Evolutionary conservation across 2,888 invertebrate species (phyloP).

Genomic region (Apamea epomidion): DNA sequence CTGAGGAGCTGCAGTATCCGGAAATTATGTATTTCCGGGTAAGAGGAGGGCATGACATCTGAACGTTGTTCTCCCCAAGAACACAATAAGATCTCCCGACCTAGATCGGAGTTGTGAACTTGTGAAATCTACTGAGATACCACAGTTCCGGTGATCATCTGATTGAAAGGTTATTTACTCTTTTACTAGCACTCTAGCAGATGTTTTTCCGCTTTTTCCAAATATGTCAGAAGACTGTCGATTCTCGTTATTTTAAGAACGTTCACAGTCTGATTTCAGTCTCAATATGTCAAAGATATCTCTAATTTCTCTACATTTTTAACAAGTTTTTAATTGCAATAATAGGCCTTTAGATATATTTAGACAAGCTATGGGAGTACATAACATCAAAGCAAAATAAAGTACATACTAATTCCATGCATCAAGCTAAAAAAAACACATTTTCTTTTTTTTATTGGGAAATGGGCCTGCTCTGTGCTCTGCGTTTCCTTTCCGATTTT

Average conservation of each 20-base stretch:
- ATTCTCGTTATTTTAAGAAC: no score
- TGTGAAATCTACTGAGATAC: not conserved
- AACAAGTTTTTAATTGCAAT: no score
- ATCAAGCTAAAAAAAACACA: no score
- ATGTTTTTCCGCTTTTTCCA: not conserved
- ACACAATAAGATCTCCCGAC: not conserved
- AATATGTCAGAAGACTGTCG: not conserved
- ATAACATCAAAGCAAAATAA: no score
- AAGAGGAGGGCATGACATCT: not conserved
- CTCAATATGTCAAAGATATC: no score
- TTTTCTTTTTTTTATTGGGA: no score
- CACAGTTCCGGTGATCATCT: not conserved
- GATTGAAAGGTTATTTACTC: not conserved
- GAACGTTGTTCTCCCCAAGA: not conserved
- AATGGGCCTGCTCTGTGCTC: no score
- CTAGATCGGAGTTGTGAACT: not conserved
- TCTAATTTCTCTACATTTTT: no score
- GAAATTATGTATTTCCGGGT: not conserved
- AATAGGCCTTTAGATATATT: not conserved
- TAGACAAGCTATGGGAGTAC: not conserved
- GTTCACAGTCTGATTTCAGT: no score
- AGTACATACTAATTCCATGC: slow-evolving; percentile 1
- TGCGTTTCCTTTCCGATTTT: not conserved
- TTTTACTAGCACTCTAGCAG: not conserved
- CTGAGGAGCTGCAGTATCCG: not conserved